phyloP scores from a whole-genome alignment of 2,113 vertebrate genomes.

The Xyrauchen texanus region DNA sequence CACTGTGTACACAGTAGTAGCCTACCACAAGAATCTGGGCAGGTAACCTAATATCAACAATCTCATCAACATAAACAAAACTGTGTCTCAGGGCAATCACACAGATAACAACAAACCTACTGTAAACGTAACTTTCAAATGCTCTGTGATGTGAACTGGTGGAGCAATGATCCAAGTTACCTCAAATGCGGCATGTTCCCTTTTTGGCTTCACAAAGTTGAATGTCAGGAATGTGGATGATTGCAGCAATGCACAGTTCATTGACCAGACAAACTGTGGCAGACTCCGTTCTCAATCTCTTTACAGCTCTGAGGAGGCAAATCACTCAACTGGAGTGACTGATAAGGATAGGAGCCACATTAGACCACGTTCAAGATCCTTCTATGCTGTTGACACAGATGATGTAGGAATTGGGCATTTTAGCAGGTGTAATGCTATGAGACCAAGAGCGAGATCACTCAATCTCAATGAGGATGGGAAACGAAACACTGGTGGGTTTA shows the following conservation, averaged over 20 bases:
- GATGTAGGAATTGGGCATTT: background rate
- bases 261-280: constrained; percentile 29
- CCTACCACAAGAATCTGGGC: background rate
- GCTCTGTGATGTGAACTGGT: background rate
- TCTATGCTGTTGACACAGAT: constrained; percentile 17
- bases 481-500: constrained; percentile 46
- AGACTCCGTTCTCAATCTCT: constrained; percentile 67
- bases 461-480: constrained; percentile 61
- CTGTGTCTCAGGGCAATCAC: background rate
- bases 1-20: background rate
- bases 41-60: constrained; percentile 24
- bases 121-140: background rate
- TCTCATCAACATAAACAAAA: constrained; percentile 13
- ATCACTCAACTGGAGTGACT: constrained; percentile 42
- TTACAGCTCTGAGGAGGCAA: constrained; percentile 53
- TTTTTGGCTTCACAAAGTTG: constrained; percentile 58
- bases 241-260: constrained; percentile 50
- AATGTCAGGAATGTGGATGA: constrained; percentile 18
- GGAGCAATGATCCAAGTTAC: constrained; percentile 62
- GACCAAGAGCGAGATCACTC: constrained; percentile 66
- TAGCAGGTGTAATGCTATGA: background rate
- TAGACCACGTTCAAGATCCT: constrained; percentile 71
- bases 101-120: background rate
- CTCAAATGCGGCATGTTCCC: constrained; percentile 53
- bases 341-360: constrained; percentile 38